Base-by-base conservation (phyloP, 2,888 invertebrate genomes). In the Lysandra coridon region DNA sequence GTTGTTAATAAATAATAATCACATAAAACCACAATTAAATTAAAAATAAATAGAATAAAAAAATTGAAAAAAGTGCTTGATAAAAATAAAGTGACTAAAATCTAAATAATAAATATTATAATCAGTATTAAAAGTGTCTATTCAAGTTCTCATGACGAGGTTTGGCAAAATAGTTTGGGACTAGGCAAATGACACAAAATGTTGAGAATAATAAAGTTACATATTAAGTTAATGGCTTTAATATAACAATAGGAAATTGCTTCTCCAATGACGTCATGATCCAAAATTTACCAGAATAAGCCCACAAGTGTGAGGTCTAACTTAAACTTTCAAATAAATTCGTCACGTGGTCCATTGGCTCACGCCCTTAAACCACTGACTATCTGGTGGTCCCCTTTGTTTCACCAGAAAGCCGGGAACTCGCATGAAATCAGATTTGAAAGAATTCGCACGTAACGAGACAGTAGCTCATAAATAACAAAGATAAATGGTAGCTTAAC, bases 401-500 rank as follows among this genome's bases (percentile, higher is more conserved):
- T 69, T 69, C 33, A 17, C 14, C 33, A 44, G n/a, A 7, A 44
- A 10, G 12, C 23, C 12, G n/a, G 74, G n/a, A 23, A 23, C n/a
- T 74, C 44, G 44, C 74, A 83, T 83, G 83, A 82, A 83, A 84
- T 85, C 80, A 78, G 89, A 89, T 90, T 89, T 87, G 86, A 86
- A 85, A 78, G 78, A 79, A 82, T 79, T 73, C 81, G 80, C 82
- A 82, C 82, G 83, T 84, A 83, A 87, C 88, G 91, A 88, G 87
- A 89, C 91, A 91, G 88, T 90, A 87, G 87, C 87, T 90, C 91
- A 93, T 94, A 94, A 94, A 94, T 94, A 91, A 90, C 88, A 88
- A 89, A 93, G 93, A 94, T 94, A 94, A 93, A 94, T 93, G 92
- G 92, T 88, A 83, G 86, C 83, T 87, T 89, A 92, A 94, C 93